phyloP scores from a whole-genome alignment of 1,140 invertebrate species.

The Nymphalis io region DNA sequence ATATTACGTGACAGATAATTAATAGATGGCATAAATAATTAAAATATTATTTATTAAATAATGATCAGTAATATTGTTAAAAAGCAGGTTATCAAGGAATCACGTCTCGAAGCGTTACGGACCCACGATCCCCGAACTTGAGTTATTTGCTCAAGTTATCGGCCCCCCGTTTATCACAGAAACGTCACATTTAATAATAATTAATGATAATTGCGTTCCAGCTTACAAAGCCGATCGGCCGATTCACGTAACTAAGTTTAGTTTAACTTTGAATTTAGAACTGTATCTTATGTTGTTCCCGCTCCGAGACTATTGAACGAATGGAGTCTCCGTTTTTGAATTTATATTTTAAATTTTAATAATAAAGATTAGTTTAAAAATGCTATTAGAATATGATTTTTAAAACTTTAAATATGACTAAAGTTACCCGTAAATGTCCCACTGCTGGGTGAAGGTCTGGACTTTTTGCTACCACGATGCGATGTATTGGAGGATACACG shows the following conservation, averaged over 20 bases:
- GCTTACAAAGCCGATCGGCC: conserved; percentile 78
- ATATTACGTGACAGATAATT: too few relatives aligned
- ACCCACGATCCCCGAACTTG: conserved; percentile 48
- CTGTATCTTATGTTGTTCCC: conserved; percentile 76
- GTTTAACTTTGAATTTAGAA: conserved; percentile 79
- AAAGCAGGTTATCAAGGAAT: conserved; percentile 16
- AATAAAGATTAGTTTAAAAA: background rate
- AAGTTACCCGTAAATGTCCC: too few relatives aligned
- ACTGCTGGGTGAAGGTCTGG: too few relatives aligned
- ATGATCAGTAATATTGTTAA: background rate
- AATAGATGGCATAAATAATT: too few relatives aligned
- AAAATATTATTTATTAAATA: too few relatives aligned
- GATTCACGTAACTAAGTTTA: conserved; percentile 75
- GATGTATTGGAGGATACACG: too few relatives aligned
- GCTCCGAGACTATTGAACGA: conserved; percentile 34
- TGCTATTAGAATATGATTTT: too few relatives aligned
- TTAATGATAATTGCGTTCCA: conserved; percentile 78
- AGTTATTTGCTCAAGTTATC: conserved; percentile 78
- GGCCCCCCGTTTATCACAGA: conserved; percentile 69
- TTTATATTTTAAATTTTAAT: background rate
- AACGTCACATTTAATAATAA: conserved; percentile 79
- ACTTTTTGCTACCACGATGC: too few relatives aligned
- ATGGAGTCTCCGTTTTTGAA: conserved; percentile 41
- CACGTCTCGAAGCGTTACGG: conserved; percentile 19
- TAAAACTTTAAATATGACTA: too few relatives aligned